phyloP scores from a whole-genome alignment of 2,888 invertebrate species.

The Drosophila yooni region DNA sequence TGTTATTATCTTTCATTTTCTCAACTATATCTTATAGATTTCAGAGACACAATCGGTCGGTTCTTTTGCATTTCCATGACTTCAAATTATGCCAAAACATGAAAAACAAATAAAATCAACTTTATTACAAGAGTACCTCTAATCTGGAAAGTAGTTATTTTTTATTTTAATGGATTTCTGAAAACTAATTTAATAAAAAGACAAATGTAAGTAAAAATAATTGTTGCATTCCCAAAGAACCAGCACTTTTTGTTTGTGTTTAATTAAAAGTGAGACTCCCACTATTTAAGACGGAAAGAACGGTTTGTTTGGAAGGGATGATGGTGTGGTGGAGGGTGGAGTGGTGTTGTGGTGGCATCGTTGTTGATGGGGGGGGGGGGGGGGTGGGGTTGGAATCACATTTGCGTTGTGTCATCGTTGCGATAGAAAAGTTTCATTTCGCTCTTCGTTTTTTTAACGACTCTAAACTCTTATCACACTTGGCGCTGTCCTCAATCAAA shows the following conservation, averaged over 20 bases:
- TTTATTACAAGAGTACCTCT: neutral
- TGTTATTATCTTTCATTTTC: neutral
- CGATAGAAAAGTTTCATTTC: slow-evolving; percentile 27
- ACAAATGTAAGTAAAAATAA: neutral
- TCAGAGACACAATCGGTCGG: neutral
- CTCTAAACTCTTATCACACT: slow-evolving; percentile 57
- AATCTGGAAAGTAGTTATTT: neutral
- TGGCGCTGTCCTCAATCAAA: slow-evolving; percentile 66
- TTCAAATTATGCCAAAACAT: neutral
- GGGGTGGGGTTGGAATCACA: neutral
- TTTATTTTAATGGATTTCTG: slow-evolving; percentile 3
- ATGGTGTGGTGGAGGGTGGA: neutral
- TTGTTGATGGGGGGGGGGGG: neutral
- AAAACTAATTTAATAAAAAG: neutral
- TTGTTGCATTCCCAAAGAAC: slow-evolving; percentile 11
- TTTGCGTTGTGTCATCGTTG: slow-evolving; percentile 24
- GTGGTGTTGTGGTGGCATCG: neutral
- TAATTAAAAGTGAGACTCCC: slow-evolving; percentile 33
- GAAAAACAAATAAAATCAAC: neutral
- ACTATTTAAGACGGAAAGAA: slow-evolving; percentile 14
- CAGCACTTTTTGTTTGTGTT: slow-evolving; percentile 14
- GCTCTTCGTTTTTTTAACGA: slow-evolving; percentile 43
- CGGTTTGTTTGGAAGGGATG: neutral
- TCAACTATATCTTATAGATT: neutral
- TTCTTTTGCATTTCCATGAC: too few relatives aligned